Evolutionary conservation across 1,140 invertebrate species (phyloP), one percentile per base, ranked within the genome.

Genomic region (Ectropis grisescens): DNA sequence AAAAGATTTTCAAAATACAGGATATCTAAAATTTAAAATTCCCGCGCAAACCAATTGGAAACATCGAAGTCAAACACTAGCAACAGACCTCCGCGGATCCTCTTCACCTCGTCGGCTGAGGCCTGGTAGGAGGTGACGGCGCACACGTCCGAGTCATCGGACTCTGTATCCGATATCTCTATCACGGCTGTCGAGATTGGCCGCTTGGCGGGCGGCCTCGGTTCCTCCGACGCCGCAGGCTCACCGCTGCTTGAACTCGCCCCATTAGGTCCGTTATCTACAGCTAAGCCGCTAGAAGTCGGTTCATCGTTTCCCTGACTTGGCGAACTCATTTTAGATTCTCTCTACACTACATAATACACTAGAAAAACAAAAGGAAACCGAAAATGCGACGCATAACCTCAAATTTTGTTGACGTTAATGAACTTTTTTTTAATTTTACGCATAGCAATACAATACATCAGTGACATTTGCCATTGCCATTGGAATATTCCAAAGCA

Each of bases 71-170:
- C 29, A 44, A 27, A 22, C 24, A 29, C 16, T 22, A 9, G 26
- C 30, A 31, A 57, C 42, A 57, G 33, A 71, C 72, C 69, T 48
- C 69, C 67, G 9, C 82, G 70, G 13, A 83, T 75, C 35, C 78
- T 64, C 41, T 83, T 83, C 15, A 79, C 82, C 41, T 83, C 82
- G 31, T 81, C 76, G 2, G 74, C 68, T 10, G 75, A 67, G 8
- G 82, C 82, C 41, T 81, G 74, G 47, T 83, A 83, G 0, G 78
- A 80, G 22, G 69, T 81, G n/a, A 83, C 74, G 5, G 79, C 79
- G 39, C 79, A 83, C 5, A 83, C 58, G 30, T 81, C 79, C 4
- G 82, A 83, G 40, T 81, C 79, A 34, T 82, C 76, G 31, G 74
- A 82, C 10, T 83, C 81, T 1, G 78, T 79, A 34, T 82, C 75